phyloP scores from a whole-genome alignment of 2,888 invertebrate genomes.

The Andrena bucephala region DNA sequence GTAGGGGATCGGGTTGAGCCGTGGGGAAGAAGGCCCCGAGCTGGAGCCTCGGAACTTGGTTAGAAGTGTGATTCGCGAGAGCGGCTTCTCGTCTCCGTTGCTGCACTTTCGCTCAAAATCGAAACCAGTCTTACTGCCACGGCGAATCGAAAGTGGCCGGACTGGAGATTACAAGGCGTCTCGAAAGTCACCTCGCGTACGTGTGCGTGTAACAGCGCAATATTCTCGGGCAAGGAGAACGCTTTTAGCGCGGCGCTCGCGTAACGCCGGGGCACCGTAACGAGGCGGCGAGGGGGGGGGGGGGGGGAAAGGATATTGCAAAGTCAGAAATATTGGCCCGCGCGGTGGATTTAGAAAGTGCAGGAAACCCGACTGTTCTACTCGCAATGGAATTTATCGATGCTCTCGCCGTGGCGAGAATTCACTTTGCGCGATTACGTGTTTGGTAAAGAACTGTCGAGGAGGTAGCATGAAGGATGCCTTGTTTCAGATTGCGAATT shows the following conservation, averaged over 20 bases:
- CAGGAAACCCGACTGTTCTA: not conserved
- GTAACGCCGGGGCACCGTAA: conserved; percentile 13
- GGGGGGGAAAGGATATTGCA: not conserved
- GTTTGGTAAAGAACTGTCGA: no score
- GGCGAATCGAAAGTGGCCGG: conserved; percentile 64
- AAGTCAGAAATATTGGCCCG: conserved; percentile 2
- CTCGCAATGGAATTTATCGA: not conserved
- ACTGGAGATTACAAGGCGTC: conserved; percentile 44
- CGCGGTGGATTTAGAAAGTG: conserved; percentile 35
- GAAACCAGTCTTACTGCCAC: conserved; percentile 60
- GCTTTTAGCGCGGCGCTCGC: not conserved
- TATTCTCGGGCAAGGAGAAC: conserved; percentile 32
- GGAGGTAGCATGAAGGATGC: no score
- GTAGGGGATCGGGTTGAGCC: conserved; percentile 37
- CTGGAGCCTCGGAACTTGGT: conserved; percentile 51
- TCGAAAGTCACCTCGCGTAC: conserved; percentile 55
- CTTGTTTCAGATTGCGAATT: not conserved
- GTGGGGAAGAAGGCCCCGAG: conserved; percentile 33
- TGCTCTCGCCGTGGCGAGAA: no score
- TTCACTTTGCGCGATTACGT: no score
- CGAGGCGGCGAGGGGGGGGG: no score
- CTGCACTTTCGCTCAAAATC: conserved; percentile 69
- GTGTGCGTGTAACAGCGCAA: not conserved
- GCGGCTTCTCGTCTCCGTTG: conserved; percentile 61
- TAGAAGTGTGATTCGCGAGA: conserved; percentile 48